These are phyloP conservation scores for Limnodromus scolopaceus DNA, from an alignment of 2,797 vertebrate genomes.

Conservation along the genomic window DNA sequence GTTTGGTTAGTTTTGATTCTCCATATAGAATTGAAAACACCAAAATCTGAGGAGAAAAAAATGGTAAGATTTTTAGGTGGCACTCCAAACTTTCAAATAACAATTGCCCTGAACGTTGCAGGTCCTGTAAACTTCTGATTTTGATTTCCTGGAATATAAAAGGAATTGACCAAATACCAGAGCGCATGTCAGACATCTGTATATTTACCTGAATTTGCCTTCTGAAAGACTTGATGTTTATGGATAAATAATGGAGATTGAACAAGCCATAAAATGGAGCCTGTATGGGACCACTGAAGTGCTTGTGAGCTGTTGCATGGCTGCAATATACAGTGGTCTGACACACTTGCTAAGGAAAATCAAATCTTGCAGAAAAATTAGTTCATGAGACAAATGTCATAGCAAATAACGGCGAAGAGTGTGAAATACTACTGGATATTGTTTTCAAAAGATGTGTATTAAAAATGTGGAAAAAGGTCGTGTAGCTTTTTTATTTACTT, in stretches of 20 bases:
- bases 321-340: neutral
- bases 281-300: neutral
- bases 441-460: neutral
- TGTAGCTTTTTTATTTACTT: neutral
- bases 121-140: neutral
- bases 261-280: rapidly evolving
- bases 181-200: neutral
- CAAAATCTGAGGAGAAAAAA: neutral
- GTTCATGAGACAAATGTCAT: neutral
- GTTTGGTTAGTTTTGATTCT: neutral
- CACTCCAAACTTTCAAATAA: neutral
- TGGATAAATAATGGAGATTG: neutral
- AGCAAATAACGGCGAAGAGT: neutral
- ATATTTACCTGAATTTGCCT: neutral
- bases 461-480: neutral
- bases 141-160: neutral
- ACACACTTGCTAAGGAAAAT: neutral
- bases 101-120: neutral
- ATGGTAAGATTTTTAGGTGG: neutral
- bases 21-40: neutral
- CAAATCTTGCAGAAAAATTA: neutral
- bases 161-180: neutral
- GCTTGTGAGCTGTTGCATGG: neutral
- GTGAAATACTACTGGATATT: neutral
- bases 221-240: neutral